Evolutionary conservation across 2,888 invertebrate species (phyloP).

Genomic region (Xestia sexstrigata): DNA sequence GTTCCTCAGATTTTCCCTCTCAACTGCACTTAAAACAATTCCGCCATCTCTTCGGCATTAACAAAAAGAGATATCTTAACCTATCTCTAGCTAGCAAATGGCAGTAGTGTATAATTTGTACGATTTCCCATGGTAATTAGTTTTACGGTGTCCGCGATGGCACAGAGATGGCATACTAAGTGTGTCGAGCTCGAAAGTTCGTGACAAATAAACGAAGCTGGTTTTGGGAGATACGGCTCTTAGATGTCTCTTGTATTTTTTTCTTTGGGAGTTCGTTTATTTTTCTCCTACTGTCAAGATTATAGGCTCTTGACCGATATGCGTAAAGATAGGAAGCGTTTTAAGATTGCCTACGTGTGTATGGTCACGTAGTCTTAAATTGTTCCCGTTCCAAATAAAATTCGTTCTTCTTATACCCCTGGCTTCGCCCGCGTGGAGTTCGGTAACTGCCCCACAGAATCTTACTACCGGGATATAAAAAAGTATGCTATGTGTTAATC

Average conservation of each 20-base stretch:
- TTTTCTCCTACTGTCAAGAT: constrained; percentile 11
- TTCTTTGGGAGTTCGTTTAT: constrained; percentile 13
- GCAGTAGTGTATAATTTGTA: constrained; percentile 59
- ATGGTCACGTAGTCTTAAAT: constrained; percentile 9
- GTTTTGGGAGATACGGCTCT: constrained; percentile 38
- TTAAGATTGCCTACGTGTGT: not conserved
- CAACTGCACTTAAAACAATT: constrained; percentile 16
- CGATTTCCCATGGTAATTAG: constrained; percentile 59
- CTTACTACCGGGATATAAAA: no score
- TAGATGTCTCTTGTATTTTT: constrained; percentile 30
- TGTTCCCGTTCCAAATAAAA: not conserved
- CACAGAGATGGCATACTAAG: constrained; percentile 57
- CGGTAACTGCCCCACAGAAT: no score
- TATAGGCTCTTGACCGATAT: constrained; percentile 8
- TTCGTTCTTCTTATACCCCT: no score
- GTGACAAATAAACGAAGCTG: constrained; percentile 42
- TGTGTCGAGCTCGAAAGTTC: constrained; percentile 58
- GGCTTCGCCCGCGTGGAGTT: no score
- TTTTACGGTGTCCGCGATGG: constrained; percentile 57
- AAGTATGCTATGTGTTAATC: no score
- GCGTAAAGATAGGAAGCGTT: not conserved
- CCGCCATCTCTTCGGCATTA: constrained; percentile 16
- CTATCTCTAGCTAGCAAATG: constrained; percentile 39
- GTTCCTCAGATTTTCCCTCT: not conserved
- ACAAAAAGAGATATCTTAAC: constrained; percentile 44